Base-by-base conservation (phyloP, 2,113 vertebrate species). In the Psilopsiagon aymara region DNA sequence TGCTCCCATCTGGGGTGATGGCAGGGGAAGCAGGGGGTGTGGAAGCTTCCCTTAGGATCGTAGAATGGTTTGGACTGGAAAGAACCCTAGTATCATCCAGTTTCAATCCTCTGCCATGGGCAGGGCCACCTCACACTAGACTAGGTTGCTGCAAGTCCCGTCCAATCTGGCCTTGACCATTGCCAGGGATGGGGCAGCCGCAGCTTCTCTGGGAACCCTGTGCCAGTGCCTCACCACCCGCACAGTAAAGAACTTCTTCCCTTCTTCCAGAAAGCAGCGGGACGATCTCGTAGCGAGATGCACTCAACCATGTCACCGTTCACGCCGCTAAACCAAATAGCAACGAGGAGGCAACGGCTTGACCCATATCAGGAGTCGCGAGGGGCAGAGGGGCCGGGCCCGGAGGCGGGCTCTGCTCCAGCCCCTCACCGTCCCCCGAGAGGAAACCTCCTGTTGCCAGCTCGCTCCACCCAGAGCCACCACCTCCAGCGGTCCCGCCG, bases 281-380 rank as follows among this genome's bases (percentile, higher is more conserved):
- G 33, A 17, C 27, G 60, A 31, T 7, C n/a, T 18, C 4, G 17
- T 2, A 24, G 28, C 1, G 5, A 41, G 44, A 82, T 14, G 17
- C 17, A 11, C 46, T 16, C 47, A 39, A 35, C 29, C 10, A 31
- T 1, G 11, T 7, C 23, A 10, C n/a, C 8, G 8, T 7, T 19
- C 29, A 59, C 6, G 11, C 10, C 13, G 7, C 53, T 23, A 52
- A 69, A 10, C 11, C 27, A 6, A 23, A 16, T 9, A 12, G 20
- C 3, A 41, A 13, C 4, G 31, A 23, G 5, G 3, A n/a, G 19
- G 4, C n/a, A 33, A 14, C 0, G 1, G 3, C 25, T 1, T 27
- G 2, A 4, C 14, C 9, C 21, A 4, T 21, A 24, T 4, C 10
- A 1, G 24, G 8, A n/a, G 17, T 13, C 12, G 14, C 24, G 12